Evolutionary conservation across 1,140 invertebrate genomes (phyloP).

Genomic region (Trigoniulus corallinus): DNA sequence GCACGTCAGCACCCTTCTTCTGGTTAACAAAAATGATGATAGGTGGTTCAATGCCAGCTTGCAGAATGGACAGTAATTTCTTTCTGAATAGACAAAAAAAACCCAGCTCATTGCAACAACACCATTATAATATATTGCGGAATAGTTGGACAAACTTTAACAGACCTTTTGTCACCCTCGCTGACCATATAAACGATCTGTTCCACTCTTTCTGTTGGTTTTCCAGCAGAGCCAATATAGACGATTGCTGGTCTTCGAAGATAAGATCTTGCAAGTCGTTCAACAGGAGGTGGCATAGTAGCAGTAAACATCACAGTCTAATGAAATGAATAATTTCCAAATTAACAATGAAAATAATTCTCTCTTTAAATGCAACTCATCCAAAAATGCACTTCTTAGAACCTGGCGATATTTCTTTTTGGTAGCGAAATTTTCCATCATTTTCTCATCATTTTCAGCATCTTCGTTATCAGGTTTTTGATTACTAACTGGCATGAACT

Average conservation of each 20-base stretch:
- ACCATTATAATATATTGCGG: neutral
- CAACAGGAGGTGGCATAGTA: constrained; percentile 97
- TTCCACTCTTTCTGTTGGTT: constrained; percentile 94
- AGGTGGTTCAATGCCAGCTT: constrained; percentile 73
- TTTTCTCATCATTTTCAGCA: constrained; percentile 81
- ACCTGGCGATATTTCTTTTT: constrained; percentile 94
- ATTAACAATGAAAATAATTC: constrained; percentile 11
- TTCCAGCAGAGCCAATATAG: constrained; percentile 96
- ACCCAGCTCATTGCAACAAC: too few species aligned
- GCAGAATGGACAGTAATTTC: constrained; percentile 37
- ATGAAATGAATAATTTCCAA: too few species aligned
- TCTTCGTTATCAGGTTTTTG: constrained; percentile 97
- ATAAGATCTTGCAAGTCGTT: constrained; percentile 87
- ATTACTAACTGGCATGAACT: constrained; percentile 97
- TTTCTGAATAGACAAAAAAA: too few species aligned
- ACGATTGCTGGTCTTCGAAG: constrained; percentile 89
- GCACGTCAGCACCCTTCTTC: constrained; percentile 96
- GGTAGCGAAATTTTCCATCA: constrained; percentile 87
- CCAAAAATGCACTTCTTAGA: constrained; percentile 1
- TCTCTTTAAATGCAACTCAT: neutral
- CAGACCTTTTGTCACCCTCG: constrained; percentile 71
- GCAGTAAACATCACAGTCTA: constrained; percentile 99
- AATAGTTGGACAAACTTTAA: neutral
- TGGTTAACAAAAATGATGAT: constrained; percentile 99
- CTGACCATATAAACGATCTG: constrained; percentile 92